Evolutionary conservation across 1,140 invertebrate species (phyloP).

Genomic region (Camponotus pennsylvanicus): DNA sequence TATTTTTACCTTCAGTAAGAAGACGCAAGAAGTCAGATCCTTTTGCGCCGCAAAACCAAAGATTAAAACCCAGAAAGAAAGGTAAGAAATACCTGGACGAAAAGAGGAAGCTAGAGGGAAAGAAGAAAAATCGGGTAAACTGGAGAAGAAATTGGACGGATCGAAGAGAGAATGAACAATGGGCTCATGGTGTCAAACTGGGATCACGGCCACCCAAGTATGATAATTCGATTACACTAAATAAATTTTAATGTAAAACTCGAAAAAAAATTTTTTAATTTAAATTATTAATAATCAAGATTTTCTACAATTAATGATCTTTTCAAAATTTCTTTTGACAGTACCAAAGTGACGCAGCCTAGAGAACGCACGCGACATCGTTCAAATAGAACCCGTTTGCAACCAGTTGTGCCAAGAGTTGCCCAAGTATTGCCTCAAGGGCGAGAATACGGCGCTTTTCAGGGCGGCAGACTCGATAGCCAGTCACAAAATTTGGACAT

Average conservation of each 20-base stretch:
- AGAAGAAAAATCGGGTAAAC: slow-evolving; percentile 54
- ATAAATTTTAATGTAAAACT: slow-evolving; percentile 11
- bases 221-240: slow-evolving; percentile 26
- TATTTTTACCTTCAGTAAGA: slow-evolving; percentile 64
- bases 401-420: slow-evolving; percentile 52
- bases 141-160: slow-evolving; percentile 70
- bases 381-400: slow-evolving; percentile 60
- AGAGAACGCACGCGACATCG: slow-evolving; percentile 72
- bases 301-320: not conserved
- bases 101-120: slow-evolving; percentile 49
- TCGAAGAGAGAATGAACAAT: slow-evolving; percentile 73
- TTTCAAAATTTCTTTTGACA: slow-evolving; percentile 31
- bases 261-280: not conserved
- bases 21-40: slow-evolving; percentile 80
- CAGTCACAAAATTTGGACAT: slow-evolving; percentile 71
- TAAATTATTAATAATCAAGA: not conserved
- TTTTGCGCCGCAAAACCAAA: slow-evolving; percentile 80
- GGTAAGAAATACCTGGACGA: slow-evolving; percentile 73
- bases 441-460: slow-evolving; percentile 69
- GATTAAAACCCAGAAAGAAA: slow-evolving; percentile 78
- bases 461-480: slow-evolving; percentile 64
- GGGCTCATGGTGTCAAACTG: slow-evolving; percentile 81
- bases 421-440: slow-evolving; percentile 67
- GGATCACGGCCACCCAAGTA: slow-evolving; percentile 82
- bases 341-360: slow-evolving; percentile 10